Evolutionary conservation across 2,113 vertebrate genomes (phyloP), one percentile per base, ranked within the genome.

Genomic region (Sylvietta virens): DNA sequence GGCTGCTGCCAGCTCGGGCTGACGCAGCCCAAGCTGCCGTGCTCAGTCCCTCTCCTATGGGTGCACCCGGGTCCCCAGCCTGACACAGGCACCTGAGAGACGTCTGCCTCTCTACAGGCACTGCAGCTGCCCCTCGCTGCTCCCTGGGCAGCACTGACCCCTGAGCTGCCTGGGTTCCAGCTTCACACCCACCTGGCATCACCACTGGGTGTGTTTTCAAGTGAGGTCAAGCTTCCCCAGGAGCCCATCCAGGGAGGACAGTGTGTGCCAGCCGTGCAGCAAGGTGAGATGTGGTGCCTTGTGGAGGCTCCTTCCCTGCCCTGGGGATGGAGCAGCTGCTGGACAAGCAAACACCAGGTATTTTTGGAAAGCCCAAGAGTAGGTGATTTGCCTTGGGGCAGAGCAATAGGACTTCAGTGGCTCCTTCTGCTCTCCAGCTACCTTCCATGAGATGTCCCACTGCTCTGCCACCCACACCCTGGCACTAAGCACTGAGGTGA

Each of bases 141-240:
- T 66, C 51, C 0, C 0, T 11, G 73, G 74, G 91, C 64, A 81
- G 48, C 50, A 35, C 27, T 15, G 35, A 51, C 17, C 50, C 53
- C 35, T 2, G 7, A n/a, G 11, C 42, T 35, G 39, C 42, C 5
- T 0, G 0, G 4, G 10, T n/a, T 76, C 47, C 3, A 31, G 72
- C 40, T 61, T 17, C 51, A 47, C 67, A 70, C 15, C 44, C 61
- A 33, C 6, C 14, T 1, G 3, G 48, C 72, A 89, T 8, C 71
- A 22, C 21, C 8, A 5, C 19, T 0, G 40, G 23, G 2, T 20
- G 35, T 3, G 4, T 31, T 79, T 74, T 22, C 0, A 8, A 40
- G 57, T 8, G 30, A 71, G 77, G 19, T 7, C 31, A 40, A 37
- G 64, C 18, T 40, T 51, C 73, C 45, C 37, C 1, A 7, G 15